Conservation (phyloP, 2,797 vertebrate species). For the Glossophaga mutica region DNA sequence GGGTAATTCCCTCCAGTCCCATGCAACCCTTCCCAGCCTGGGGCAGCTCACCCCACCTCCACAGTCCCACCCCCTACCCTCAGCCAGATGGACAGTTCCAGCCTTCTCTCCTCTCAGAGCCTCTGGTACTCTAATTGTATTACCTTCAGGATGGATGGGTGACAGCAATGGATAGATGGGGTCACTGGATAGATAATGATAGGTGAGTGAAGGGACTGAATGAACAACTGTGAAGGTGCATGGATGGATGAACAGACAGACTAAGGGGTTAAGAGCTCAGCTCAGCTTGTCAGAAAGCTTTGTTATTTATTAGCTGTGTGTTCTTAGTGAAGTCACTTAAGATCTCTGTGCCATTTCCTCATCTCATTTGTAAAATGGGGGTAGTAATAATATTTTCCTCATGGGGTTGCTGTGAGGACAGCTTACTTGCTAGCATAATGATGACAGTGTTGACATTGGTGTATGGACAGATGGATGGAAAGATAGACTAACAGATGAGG, state of each 20-base stretch:
- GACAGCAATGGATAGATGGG: constrained; percentile 56
- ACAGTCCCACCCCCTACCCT: rapidly evolving
- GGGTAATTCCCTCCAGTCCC: constrained; percentile 83
- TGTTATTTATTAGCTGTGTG: neutral
- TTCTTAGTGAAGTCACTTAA: neutral
- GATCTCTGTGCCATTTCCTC: neutral
- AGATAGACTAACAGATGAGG: neutral
- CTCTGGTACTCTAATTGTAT: neutral
- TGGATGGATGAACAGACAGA: neutral
- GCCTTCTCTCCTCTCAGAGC: constrained; percentile 46
- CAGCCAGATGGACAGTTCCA: constrained; percentile 71
- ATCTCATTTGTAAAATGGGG: neutral
- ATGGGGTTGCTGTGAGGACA: neutral
- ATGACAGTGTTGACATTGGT: neutral
- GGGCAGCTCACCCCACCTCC: constrained; percentile 38
- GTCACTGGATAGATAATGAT: neutral
- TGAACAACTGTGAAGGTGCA: neutral
- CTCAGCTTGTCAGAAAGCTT: neutral
- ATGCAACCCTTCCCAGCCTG: neutral
- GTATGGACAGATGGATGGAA: neutral
- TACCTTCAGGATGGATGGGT: constrained; percentile 64
- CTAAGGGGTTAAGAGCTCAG: neutral
- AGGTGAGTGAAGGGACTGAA: constrained; percentile 26
- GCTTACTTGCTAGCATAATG: neutral
- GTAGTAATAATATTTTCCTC: neutral